Conservation (phyloP, 2,888 invertebrate species). For the Chorisops tibialis region DNA sequence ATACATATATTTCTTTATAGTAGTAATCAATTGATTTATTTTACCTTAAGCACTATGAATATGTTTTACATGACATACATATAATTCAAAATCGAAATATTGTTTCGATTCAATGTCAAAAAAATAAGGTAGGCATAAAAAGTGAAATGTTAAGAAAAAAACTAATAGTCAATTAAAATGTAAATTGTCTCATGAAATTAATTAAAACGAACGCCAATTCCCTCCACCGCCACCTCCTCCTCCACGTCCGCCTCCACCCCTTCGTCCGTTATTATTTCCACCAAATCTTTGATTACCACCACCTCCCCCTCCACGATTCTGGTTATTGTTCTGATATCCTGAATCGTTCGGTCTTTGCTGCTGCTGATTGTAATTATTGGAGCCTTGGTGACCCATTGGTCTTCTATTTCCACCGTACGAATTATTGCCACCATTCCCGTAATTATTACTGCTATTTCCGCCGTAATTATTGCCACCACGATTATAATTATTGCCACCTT, state of each 20-base stretch:
- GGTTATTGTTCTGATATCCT: slow-evolving; percentile 28
- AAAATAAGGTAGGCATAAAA: neutral
- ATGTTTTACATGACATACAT: too few species aligned
- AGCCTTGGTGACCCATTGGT: slow-evolving; percentile 1
- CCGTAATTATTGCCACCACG: slow-evolving; percentile 18
- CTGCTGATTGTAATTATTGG: slow-evolving; percentile 4
- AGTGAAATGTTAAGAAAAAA: neutral
- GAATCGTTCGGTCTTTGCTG: neutral
- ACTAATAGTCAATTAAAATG: neutral
- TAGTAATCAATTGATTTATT: too few species aligned
- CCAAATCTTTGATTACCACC: neutral
- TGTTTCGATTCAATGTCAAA: neutral
- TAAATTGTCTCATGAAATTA: neutral
- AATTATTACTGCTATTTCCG: slow-evolving; percentile 1
- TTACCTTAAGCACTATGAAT: too few species aligned
- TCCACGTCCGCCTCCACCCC: slow-evolving; percentile 29
- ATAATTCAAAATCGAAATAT: too few species aligned
- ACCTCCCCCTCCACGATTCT: slow-evolving; percentile 27
- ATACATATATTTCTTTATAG: too few species aligned
- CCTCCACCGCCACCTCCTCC: slow-evolving; percentile 32
- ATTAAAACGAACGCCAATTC: slow-evolving; percentile 10
- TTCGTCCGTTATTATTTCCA: neutral
- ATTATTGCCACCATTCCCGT: slow-evolving; percentile 8
- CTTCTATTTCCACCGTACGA: neutral
- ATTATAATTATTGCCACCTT: neutral